Evolutionary conservation across 1,140 invertebrate genomes (phyloP), one percentile per base, ranked within the genome.

Genomic region (Drosophila quadrilineata): DNA sequence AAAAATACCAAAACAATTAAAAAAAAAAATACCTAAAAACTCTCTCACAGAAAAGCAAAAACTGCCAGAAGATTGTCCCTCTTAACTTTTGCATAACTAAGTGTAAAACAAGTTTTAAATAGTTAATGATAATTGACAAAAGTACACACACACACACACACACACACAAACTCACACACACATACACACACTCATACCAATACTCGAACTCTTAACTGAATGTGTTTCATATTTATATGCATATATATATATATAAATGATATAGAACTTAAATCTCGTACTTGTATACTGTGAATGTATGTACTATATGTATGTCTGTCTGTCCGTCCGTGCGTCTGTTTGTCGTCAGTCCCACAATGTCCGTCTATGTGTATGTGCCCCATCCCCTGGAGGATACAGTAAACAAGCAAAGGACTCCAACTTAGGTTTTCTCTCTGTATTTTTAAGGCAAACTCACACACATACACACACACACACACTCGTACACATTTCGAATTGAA

Each of bases 181-280:
- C 12, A 62, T 26, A 49, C 29, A 49, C 35, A 46, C 48, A 48
- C 36, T 54, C 31, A 56, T 6, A 22, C n/a, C n/a, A n/a, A n/a
- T n/a, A 67, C 79, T 84, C 68, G 53, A 77, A 84, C 76, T n/a
- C n/a, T n/a, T 82, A 82, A 84, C 77, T 74, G 74, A 84, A 84
- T 84, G 79, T 84, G 77, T 84, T 84, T 84, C 77, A 84, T 70
- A 58, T 84, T 76, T 72, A 75, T 76, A 57, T 31, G 24, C 31
- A 52, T 60, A 41, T 63, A 31, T 29, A n/a, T n/a, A n/a, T n/a
- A n/a, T n/a, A n/a, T n/a, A n/a, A n/a, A n/a, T n/a, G n/a, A n/a
- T n/a, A n/a, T n/a, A n/a, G n/a, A n/a, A n/a, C 56, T 52, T 29
- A 38, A 50, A n/a, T n/a, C 45, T 52, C 36, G 17, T 59, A 56